These are phyloP conservation scores for Vesta saturnalis DNA, from an alignment of 2,888 invertebrate genomes.

Conservation along the genomic window DNA sequence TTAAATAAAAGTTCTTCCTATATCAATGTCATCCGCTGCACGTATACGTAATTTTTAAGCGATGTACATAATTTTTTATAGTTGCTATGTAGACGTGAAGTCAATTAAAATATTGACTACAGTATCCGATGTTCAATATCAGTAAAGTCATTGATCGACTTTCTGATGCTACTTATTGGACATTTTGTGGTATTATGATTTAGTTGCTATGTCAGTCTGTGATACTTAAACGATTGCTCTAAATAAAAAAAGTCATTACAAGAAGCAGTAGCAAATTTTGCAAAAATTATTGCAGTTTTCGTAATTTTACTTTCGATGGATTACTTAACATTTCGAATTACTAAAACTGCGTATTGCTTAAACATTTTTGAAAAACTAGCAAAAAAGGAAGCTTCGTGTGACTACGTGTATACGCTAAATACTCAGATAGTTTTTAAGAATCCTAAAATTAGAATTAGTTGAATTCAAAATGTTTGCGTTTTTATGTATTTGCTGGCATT, in stretches of 20 bases:
- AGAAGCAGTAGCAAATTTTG: constrained; percentile 45
- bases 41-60: constrained; percentile 50
- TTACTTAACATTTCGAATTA: constrained; percentile 18
- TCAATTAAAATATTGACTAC: constrained; percentile 40
- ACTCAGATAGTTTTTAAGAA: constrained; percentile 54
- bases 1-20: constrained; percentile 12
- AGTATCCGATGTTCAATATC: constrained; percentile 21
- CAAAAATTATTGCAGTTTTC: constrained; percentile 27
- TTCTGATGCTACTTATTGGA: constrained; percentile 14
- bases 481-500: constrained; percentile 28
- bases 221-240: constrained; percentile 61
- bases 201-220: constrained; percentile 64
- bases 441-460: constrained; percentile 30
- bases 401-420: constrained; percentile 61
- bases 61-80: constrained; percentile 56
- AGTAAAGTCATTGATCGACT: background rate
- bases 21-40: constrained; percentile 42
- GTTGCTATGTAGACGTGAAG: constrained; percentile 45
- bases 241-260: constrained; percentile 51
- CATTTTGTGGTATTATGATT: constrained; percentile 44
- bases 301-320: constrained; percentile 26
- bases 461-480: constrained; percentile 20
- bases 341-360: constrained; percentile 40
- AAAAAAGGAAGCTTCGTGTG: constrained; percentile 57
- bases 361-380: constrained; percentile 32